Evolutionary conservation across 2,888 invertebrate genomes (phyloP), one percentile per base, ranked within the genome.

Genomic region (Acanthacorydalis orientalis): DNA sequence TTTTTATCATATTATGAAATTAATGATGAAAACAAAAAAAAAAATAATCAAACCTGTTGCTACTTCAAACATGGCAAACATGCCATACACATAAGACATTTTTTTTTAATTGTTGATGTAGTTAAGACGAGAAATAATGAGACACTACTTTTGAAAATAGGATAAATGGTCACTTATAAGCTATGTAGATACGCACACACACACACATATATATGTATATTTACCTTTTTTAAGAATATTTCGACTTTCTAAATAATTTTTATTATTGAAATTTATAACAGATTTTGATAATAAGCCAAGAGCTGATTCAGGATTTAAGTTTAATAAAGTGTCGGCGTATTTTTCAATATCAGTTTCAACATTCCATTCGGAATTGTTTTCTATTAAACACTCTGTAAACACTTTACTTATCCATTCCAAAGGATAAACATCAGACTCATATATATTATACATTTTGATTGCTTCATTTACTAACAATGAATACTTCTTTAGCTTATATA

Each of bases 351-450:
- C 53, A 43, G 67, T 60, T 43, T 50, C 51, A 46, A 52, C 48
- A 51, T 48, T 43, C 45, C 50, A 48, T 43, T 56, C 39, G 37
- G 49, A 15, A 44, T 52, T 59, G 50, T 53, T 61, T 57, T 58
- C 66, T 48, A 57, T 59, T 50, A 51, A 58, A 48, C 51, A 51
- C 55, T 78, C 74, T 49, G 70, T 69, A 56, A 70, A 77, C 1
- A 72, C 64, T 56, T 72, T 73, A 55, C 79, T 79, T 48, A 78
- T 69, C 75, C 77, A 78, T 58, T 77, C 76, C 49, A 75, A 62
- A 1, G 74, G 68, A 53, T 68, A 69, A 15, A 63, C 57, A 54
- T 74, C 70, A 1, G 64, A 61, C 4, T 70, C 67, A 57, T 69
- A 74, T 7, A 67, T 52, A 31, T 58, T 55, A 43, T 68, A 64